Conservation (phyloP, 2,888 invertebrate genomes). For the Mythimna ferrago region DNA sequence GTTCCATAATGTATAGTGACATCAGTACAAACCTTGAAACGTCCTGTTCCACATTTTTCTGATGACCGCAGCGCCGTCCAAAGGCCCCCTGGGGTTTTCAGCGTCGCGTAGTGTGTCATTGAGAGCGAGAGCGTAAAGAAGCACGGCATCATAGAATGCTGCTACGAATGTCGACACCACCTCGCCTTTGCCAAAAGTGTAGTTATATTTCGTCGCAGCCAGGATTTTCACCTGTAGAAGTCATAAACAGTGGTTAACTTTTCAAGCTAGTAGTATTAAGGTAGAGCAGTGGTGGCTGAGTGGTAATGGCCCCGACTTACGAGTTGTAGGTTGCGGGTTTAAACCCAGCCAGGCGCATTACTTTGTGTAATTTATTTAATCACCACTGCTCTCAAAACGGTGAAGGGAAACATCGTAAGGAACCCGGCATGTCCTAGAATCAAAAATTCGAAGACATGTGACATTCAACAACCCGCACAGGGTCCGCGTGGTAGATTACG, state of each 20-base stretch:
- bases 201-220: constrained; percentile 93
- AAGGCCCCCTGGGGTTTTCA: constrained; percentile 84
- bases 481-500: too few species aligned
- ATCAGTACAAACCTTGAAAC: constrained; percentile 92
- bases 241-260: not conserved
- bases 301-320: too few species aligned
- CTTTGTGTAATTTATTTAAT: too few species aligned
- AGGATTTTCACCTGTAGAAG: constrained; percentile 92
- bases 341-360: too few species aligned
- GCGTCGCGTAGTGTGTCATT: constrained; percentile 94
- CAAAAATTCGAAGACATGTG: too few species aligned
- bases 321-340: too few species aligned
- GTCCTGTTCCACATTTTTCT: constrained; percentile 96
- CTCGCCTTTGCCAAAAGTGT: constrained; percentile 93
- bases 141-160: constrained; percentile 98
- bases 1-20: not conserved
- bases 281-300: too few species aligned
- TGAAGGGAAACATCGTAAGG: too few species aligned
- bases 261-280: too few species aligned
- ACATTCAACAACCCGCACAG: too few species aligned
- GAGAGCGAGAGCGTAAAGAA: constrained; percentile 97
- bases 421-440: too few species aligned
- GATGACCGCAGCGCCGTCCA: constrained; percentile 96
- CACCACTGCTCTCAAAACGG: too few species aligned
- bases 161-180: constrained; percentile 98